Base-by-base conservation (phyloP, 2,797 vertebrate species). In the Melanotaenia trifasciata region DNA sequence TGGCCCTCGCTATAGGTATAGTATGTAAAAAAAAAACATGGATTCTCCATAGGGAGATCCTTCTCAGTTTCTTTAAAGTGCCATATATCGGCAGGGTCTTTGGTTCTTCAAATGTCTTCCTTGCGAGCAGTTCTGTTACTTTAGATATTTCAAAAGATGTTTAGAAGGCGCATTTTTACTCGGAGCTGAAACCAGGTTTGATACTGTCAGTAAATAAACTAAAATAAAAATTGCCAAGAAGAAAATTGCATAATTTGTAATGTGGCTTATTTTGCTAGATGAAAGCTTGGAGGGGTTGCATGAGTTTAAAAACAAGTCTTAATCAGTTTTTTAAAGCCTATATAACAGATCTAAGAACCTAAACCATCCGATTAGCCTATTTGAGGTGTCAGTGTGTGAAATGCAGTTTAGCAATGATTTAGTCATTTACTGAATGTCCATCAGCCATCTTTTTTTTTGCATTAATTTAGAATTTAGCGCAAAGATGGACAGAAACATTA, bases 31-130 rank as follows among this genome's bases (percentile, higher is more conserved):
- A 43, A 10, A 18, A 3, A 20, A 6, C 38, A 30, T 5, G 33
- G 62, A 58, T 33, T 36, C n/a, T 64, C 64, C 32, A 11, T 57
- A 40, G 70, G 28, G 67, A 73, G 22, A 38, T 87, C 81, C 80
- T 68, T 66, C 72, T 83, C 63, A 8, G 28, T 58, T 75, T 76
- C 64, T 70, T 81, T 40, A 51, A 79, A 86, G 83, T 71, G 73
- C 20, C 60, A 69, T 65, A 68, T 63, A 65, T 73, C 78, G 80
- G 54, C 67, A 30, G 67, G 78, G 35, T 74, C 28, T 63, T 60
- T 58, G 38, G 47, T 59, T 74, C 30, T 13, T 62, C 70, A 7
- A 66, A 73, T 5, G 40, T 58, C 30, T 54, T 35, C 8, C 36
- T 35, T 14, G 8, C 53, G 66, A 64, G 14, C 5, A 14, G 1